Evolutionary conservation across 2,888 invertebrate genomes (phyloP), one percentile per base, ranked within the genome.

Genomic region (Piscicola geometra): DNA sequence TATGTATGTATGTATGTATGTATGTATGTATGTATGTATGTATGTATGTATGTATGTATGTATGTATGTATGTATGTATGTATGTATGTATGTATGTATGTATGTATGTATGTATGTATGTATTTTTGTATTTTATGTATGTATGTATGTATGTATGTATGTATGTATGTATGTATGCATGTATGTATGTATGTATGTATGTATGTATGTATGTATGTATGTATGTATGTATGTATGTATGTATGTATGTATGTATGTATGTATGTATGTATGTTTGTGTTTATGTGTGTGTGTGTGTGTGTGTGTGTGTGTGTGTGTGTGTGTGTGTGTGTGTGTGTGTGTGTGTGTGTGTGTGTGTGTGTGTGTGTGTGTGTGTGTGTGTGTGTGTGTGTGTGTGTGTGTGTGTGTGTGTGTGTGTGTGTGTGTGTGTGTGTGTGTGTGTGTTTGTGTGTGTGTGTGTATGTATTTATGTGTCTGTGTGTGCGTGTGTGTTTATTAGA

Each of bases 291-390:
- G 21, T 41, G 21, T 67, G n/a, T 36, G 52, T 76, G 47, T 35
- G 12, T 76, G 47, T 36, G 41, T 68, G 35, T 32, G 52, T 70
- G 68, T 70, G 76, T 76, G 76, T 73, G 76, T 71, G 75, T 75
- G 76, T 75, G 71, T 75, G 76, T 77, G 77, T 77, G 74, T 75
- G 74, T 75, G 70, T 68, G 76, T 75, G 77, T 76, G 77, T 69
- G 76, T 77, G 76, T 69, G 77, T 75, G 76, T 77, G 76, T 77
- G 76, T 75, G 76, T 77, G 76, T 75, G 77, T 77, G 74, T 75
- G 75, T 77, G 75, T 77, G 64, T 78, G 75, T 75, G 72, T 78
- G 75, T 75, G 77, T 78, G 75, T 75, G 77, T 78, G 75, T 77
- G 77, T 78, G 77, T 77, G 74, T 75, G 70, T 74, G 74, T 77